Percentiles rank a stretch among this genome's conserved stretches.
Evolutionary conservation across 2,797 vertebrate genomes (phyloP).

Genomic region (Premnoplex brunnescens): DNA sequence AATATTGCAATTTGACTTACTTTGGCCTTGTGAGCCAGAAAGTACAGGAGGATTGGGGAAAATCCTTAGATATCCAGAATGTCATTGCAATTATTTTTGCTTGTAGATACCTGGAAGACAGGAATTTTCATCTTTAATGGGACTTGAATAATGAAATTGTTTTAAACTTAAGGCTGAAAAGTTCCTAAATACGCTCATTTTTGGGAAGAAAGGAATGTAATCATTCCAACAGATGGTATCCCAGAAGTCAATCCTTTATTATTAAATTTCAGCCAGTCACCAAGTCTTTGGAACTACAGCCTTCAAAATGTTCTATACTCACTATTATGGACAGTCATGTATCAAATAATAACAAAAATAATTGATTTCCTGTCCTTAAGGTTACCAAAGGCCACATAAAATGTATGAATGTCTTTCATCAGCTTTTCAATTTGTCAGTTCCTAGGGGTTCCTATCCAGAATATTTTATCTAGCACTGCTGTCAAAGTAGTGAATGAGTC

Average conservation of each 20-base stretch:
- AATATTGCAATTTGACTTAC: neutral
- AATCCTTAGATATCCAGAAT: neutral
- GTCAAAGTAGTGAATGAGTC: neutral
- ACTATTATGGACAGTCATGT: neutral
- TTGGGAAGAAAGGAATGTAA: neutral
- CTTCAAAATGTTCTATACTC: neutral
- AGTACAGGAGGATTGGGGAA: accelerated
- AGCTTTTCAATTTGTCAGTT: neutral
- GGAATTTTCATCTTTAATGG: neutral
- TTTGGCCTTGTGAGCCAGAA: neutral
- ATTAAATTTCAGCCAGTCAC: neutral
- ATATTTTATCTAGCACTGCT: neutral
- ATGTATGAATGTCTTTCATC: neutral
- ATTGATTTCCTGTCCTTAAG: neutral
- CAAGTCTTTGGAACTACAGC: neutral
- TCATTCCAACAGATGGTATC: neutral
- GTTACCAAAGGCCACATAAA: neutral
- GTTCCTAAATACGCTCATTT: neutral
- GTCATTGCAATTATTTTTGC: neutral
- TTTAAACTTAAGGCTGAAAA: neutral
- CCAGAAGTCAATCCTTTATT: neutral
- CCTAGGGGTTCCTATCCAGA: neutral
- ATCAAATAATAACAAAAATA: slow-evolving; percentile 9
- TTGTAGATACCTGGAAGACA: neutral
- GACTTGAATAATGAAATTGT: neutral